A percentile compares a stretch with the other conserved stretches of the same genome.
Conservation (phyloP, 2,888 invertebrate species). For the Ectemnius continuus region DNA sequence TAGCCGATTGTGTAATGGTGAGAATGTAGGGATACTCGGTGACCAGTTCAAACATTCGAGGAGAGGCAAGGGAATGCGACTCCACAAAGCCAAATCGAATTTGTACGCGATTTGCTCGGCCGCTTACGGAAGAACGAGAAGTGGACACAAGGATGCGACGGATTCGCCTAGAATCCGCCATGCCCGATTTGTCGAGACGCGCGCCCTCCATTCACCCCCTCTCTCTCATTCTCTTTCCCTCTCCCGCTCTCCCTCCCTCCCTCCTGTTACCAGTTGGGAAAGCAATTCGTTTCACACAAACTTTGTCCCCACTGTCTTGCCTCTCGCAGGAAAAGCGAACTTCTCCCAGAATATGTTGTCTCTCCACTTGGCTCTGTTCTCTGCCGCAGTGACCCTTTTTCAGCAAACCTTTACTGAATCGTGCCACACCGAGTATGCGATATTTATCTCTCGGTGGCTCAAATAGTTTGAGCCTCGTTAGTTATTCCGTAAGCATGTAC, state of each 20-base stretch:
- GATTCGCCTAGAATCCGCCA: neutral
- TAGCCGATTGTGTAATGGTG: conserved; percentile 37
- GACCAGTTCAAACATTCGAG: conserved; percentile 44
- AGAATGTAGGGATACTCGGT: conserved; percentile 43
- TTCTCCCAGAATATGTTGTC: neutral
- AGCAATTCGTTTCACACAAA: conserved; percentile 17
- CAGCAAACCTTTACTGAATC: neutral
- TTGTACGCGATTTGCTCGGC: conserved; percentile 42
- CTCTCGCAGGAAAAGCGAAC: neutral
- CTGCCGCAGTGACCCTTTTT: too few relatives aligned
- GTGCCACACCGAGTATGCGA: neutral
- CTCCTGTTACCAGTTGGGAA: conserved; percentile 9
- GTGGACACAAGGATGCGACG: conserved; percentile 13
- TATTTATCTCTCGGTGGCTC: neutral
- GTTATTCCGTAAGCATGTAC: conserved; percentile 31
- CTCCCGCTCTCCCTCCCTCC: neutral
- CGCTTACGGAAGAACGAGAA: conserved; percentile 16
- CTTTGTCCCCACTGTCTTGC: neutral
- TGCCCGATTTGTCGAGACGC: conserved; percentile 26
- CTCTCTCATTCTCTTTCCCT: neutral
- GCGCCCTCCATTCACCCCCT: neutral
- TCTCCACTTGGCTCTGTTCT: too few relatives aligned
- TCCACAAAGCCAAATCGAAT: conserved; percentile 43
- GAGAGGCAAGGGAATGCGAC: conserved; percentile 16
- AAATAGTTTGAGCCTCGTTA: conserved; percentile 23